Evolutionary conservation across 2,888 invertebrate species (phyloP).

Genomic region (Hirtodrosophila histrioides): DNA sequence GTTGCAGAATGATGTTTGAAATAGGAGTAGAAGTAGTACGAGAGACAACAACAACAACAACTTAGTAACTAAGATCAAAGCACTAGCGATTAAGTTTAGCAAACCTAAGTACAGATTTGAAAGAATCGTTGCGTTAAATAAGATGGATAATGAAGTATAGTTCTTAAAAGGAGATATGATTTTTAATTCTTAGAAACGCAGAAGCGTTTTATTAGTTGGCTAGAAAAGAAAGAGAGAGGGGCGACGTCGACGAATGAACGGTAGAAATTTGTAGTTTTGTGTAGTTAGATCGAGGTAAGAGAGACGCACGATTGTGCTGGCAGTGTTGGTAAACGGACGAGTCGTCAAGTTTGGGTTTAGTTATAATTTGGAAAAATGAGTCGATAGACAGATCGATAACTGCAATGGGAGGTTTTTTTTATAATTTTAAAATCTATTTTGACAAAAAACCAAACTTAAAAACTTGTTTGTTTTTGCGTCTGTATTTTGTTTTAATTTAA

Average conservation of each 20-base stretch:
- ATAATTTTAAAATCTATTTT: conserved; percentile 43
- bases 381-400: conserved; percentile 8
- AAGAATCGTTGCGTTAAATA: conserved; percentile 42
- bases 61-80: conserved; percentile 68
- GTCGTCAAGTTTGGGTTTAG: conserved; percentile 53
- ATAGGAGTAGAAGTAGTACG: conserved; percentile 43
- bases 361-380: conserved; percentile 37
- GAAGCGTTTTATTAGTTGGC: conserved; percentile 38
- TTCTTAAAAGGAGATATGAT: conserved; percentile 58
- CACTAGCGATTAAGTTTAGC: conserved; percentile 66
- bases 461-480: conserved; percentile 63
- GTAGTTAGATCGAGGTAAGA: conserved; percentile 59
- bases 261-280: conserved; percentile 61
- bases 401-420: conserved; percentile 21
- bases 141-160: conserved; percentile 26
- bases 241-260: conserved; percentile 9
- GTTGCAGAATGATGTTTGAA: conserved; percentile 17
- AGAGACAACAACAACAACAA: conserved; percentile 44
- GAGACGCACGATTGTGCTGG: conserved; percentile 6
- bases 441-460: conserved; percentile 42
- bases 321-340: conserved; percentile 49
- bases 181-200: conserved; percentile 59
- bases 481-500: conserved; percentile 71
- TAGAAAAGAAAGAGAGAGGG: conserved; percentile 32
- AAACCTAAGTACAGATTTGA: conserved; percentile 55